Percentiles rank a stretch among this genome's conserved stretches.
Evolutionary conservation across 2,888 invertebrate genomes (phyloP).

Genomic region (Synergus laeviventris): DNA sequence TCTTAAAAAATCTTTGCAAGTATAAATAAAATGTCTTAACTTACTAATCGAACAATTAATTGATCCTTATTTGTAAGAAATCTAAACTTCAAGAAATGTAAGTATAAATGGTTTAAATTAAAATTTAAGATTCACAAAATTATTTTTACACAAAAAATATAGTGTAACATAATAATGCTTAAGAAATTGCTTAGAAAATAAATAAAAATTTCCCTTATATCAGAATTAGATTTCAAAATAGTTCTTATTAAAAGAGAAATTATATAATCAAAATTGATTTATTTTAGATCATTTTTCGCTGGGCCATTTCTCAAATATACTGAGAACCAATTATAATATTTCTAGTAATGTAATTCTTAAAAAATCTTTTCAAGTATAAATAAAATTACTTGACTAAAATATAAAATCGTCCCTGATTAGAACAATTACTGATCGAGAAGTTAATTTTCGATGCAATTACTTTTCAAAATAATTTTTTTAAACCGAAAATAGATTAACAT

Average conservation of each 20-base stretch:
- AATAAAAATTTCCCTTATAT: neutral
- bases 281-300: neutral
- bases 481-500: too few relatives aligned
- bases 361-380: neutral
- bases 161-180: conserved; percentile 32
- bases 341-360: neutral
- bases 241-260: neutral
- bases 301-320: too few relatives aligned
- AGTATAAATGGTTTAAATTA: too few relatives aligned
- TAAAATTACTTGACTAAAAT: neutral
- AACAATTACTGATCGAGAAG: neutral
- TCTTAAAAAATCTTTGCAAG: neutral
- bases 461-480: too few relatives aligned
- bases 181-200: conserved; percentile 77
- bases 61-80: too few relatives aligned
- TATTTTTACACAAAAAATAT: conserved; percentile 39
- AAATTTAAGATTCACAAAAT: too few relatives aligned
- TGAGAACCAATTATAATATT: too few relatives aligned
- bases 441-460: too few relatives aligned
- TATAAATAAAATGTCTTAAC: neutral
- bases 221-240: neutral
- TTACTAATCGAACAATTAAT: too few relatives aligned
- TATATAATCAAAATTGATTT: neutral
- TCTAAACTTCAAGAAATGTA: conserved; percentile 81
- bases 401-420: neutral